Base-by-base conservation (phyloP, 1,140 invertebrate species). In the Bombus confusus region DNA sequence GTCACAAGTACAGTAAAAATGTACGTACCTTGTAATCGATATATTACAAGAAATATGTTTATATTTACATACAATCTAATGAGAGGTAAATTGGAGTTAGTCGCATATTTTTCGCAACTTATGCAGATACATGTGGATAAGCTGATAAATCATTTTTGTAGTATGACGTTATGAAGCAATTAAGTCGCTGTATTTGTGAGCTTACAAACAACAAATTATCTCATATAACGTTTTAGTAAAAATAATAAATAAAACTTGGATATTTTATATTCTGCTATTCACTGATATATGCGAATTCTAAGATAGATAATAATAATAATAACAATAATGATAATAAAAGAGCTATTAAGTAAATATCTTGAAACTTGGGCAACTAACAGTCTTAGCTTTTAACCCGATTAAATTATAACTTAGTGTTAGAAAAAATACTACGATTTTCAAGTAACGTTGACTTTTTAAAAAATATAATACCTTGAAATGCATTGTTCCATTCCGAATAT, bases 31-130 rank as follows among this genome's bases (percentile, higher is more conserved):
- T 84, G 76, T 82, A 81, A 82, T 82, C 80, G 77, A 87, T 89
- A 89, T 85, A 87, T 84, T 87, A 87, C 88, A 89, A 81, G 64
- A 77, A 85, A 75, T 62, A 72, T 80, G 47, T 81, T 78, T 69
- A 69, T 90, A 90, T 90, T 88, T 90, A 90, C 80, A 90, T 74
- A 62, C 13, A 62, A 79, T 83, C 59, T 82, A 82, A 86, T 57
- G 18, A 64, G 76, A 86, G 77, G 83, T 73, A 88, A 90, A 75
- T 77, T 34, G 31, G 22, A 62, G 10, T 64, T 47, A 71, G 68
- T 87, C 86, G 79, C 83, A 52, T 66, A 84, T 78, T 79, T 78
- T 81, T 80, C 80, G 43, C 37, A 68, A 77, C n/a, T n/a, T 64
- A 52, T 25, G 25, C 62, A 28, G n/a, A 71, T 39, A 80, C 62